Conservation (phyloP, 2,113 vertebrate species). For the Sturnira hondurensis region DNA sequence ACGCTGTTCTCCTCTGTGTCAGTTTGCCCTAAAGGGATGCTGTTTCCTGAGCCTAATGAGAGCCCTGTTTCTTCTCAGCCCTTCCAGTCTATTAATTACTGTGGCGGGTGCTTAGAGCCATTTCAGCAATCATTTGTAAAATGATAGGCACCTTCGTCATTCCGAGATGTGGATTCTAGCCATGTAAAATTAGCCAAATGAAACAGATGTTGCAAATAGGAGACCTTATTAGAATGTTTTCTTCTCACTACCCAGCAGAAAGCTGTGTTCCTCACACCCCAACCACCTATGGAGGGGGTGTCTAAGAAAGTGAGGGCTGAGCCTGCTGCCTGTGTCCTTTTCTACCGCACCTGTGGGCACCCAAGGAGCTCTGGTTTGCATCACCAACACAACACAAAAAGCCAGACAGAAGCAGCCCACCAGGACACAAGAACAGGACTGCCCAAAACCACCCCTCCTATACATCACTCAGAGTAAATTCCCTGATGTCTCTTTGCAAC, state of each 20-base stretch:
- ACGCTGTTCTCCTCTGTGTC: slow-evolving; percentile 47
- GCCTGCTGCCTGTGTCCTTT: neutral
- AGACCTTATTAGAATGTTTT: slow-evolving; percentile 56
- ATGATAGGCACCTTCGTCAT: slow-evolving; percentile 39
- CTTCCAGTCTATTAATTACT: slow-evolving; percentile 62
- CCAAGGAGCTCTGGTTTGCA: neutral
- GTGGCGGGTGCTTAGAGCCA: slow-evolving; percentile 37
- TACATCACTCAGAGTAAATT: neutral
- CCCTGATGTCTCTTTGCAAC: neutral
- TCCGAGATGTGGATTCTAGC: slow-evolving; percentile 54
- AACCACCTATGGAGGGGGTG: neutral
- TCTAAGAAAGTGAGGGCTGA: neutral
- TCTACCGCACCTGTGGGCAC: neutral
- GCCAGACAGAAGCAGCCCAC: neutral
- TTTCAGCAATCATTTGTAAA: slow-evolving; percentile 42
- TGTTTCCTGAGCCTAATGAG: slow-evolving; percentile 56
- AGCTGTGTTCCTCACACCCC: neutral
- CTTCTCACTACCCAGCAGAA: slow-evolving; percentile 50
- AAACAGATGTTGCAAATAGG: slow-evolving; percentile 56
- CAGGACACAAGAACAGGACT: neutral
- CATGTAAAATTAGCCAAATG: slow-evolving; percentile 61
- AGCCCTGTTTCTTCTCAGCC: slow-evolving; percentile 43
- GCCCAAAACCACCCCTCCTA: neutral
- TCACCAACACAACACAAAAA: slow-evolving; percentile 23
- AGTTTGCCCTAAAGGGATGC: slow-evolving; percentile 55